Conservation (phyloP, 2,113 vertebrate species). For the Elephantulus edwardii region DNA sequence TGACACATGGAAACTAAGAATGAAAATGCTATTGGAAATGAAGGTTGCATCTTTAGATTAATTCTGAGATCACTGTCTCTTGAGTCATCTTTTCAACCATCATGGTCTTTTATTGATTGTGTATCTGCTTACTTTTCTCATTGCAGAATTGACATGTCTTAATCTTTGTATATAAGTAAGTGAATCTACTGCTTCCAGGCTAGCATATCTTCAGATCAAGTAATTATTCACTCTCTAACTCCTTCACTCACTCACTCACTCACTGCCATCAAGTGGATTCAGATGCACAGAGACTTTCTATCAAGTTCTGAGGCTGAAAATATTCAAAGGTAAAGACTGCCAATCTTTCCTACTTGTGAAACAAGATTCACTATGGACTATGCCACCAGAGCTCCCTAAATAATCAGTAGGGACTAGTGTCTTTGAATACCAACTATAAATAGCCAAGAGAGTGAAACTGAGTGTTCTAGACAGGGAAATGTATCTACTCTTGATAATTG, state of each 20-base stretch:
- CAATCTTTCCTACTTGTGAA: too few relatives aligned
- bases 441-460: background rate
- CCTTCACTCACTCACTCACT: too few relatives aligned
- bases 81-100: background rate
- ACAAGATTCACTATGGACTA: too few relatives aligned
- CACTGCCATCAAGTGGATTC: too few relatives aligned
- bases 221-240: too few relatives aligned
- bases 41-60: background rate
- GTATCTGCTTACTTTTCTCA: background rate
- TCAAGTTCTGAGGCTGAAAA: too few relatives aligned
- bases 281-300: too few relatives aligned
- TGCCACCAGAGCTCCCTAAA: too few relatives aligned
- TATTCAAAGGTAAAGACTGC: too few relatives aligned
- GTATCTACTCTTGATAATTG: background rate
- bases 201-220: background rate
- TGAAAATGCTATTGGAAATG: background rate
- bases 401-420: too few relatives aligned
- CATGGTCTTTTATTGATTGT: background rate
- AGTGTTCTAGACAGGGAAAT: background rate
- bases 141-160: background rate
- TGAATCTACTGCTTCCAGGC: background rate
- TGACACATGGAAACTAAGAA: background rate
- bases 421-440: too few relatives aligned
- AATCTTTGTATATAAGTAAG: background rate
- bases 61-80: background rate